A percentile compares a stretch with the other conserved stretches of the same genome.
Evolutionary conservation across 2,113 vertebrate genomes (phyloP).

Genomic region (mouse (Mus musculus)): GRCm39 chr10:122475001-122475500

Average conservation of each 20-base stretch:
- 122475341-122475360: neutral
- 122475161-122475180: neutral
- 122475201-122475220: neutral
- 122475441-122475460: neutral
- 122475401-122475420: neutral
- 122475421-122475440: neutral
- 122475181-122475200: neutral
- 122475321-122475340: neutral
- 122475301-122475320: neutral
- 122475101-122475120: neutral
- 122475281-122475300: neutral
- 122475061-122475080: too few relatives aligned
- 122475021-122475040: too few relatives aligned
- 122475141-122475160: neutral
- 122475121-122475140: neutral
- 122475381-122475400: neutral
- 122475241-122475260: neutral
- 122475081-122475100: neutral
- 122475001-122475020: neutral
- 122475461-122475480: neutral
- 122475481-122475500: neutral
- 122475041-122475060: too few relatives aligned
- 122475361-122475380: neutral
- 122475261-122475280: neutral
- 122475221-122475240: neutral